Base-by-base conservation (phyloP, 1,140 invertebrate genomes). In the Lanistes nyassanus region DNA sequence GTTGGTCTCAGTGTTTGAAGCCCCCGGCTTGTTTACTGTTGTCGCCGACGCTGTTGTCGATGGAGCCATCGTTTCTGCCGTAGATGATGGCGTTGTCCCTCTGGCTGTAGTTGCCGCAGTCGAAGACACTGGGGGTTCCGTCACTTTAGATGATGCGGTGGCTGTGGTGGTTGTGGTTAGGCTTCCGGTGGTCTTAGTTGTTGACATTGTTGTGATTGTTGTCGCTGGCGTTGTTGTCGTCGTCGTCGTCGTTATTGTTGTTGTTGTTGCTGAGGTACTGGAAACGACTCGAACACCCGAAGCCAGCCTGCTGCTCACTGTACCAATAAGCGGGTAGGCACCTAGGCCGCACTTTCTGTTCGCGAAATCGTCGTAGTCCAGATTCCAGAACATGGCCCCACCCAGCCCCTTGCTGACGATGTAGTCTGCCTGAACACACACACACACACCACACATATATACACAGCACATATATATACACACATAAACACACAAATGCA, bases 301-400 rank as follows among this genome's bases (percentile, higher is more conserved):
- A 31, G 34, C 51, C 26, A 31, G 11, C 26, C 36, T 51, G 31
- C 16, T 64, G 21, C 39, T 51, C 21, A 68, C 66, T 11, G n/a
- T n/a, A 4, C 42, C 13, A 5, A 70, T 70, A 19, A 56, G 31
- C 16, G 68, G 68, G 23, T 56, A 70, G 13, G 6, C 7, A 11
- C 68, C 68, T 34, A 56, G 51, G 29, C 21, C 29, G 34, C 68
- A 70, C 19, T 36, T 56, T 47, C 9, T 70, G 68, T 70, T 0
- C 9, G 19, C 34, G 29, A 70, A 70, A 34, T 70, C 68, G 68
- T 70, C 68, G 11, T 55, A 34, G 68, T 56, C 68, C 53, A 70
- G n/a, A 16, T 13, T 36, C 68, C 68, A 70, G 68, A 70, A 70
- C 68, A 70, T 70, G 29, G 68, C 68, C 13, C 68, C 68, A 3